phyloP scores from a whole-genome alignment of 2,888 invertebrate genomes.

The Dynastes tityus region DNA sequence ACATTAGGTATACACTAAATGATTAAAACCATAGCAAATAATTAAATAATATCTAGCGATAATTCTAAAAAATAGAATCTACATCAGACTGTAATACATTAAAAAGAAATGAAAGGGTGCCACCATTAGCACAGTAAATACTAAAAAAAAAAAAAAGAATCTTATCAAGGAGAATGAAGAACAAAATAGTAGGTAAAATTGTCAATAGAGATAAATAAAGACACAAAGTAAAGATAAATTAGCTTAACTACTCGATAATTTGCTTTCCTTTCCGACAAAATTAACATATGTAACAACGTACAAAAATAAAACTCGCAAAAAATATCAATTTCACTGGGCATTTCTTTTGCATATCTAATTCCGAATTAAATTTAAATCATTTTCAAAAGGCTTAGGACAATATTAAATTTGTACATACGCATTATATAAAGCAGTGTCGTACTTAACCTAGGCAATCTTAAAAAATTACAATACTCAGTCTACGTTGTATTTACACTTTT shows the following conservation, averaged over 20 bases:
- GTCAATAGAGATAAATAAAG: constrained; percentile 32
- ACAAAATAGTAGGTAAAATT: constrained; percentile 21
- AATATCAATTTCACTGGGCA: constrained; percentile 38
- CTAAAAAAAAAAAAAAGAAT: constrained; percentile 24
- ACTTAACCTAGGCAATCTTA: constrained; percentile 44
- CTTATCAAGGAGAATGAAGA: constrained; percentile 15
- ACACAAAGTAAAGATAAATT: constrained; percentile 18
- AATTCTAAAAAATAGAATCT: constrained; percentile 45
- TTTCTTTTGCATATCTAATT: constrained; percentile 19
- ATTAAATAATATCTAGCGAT: constrained; percentile 47
- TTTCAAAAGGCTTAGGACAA: constrained; percentile 35
- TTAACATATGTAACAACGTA: constrained; percentile 19
- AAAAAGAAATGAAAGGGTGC: constrained; percentile 27
- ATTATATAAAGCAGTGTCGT: constrained; percentile 47
- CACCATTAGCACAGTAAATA: constrained; percentile 5
- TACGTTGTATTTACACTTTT: constrained; percentile 50
- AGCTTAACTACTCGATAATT: constrained; percentile 7
- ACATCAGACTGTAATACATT: constrained; percentile 47
- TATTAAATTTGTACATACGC: constrained; percentile 49
- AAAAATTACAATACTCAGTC: constrained; percentile 57
- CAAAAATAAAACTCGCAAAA: constrained; percentile 28
- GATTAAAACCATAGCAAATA: constrained; percentile 47
- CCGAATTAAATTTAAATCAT: constrained; percentile 16
- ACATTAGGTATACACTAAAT: constrained; percentile 42
- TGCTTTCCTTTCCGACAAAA: neutral